phyloP scores from a whole-genome alignment of 2,888 invertebrate genomes.

The Sthenelais limicola region DNA sequence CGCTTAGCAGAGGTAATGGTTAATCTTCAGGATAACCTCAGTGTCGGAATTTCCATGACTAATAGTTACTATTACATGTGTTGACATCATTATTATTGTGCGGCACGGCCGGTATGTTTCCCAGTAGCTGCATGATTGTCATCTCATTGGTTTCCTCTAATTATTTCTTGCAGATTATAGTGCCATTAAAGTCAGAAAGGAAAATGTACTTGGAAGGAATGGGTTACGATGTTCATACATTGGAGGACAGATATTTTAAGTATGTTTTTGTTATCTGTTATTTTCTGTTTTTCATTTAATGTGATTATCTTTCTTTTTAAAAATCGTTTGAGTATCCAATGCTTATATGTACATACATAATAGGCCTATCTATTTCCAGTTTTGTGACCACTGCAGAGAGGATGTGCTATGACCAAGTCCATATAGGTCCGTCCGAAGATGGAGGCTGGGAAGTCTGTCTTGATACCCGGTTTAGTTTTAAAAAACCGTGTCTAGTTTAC shows the following conservation, averaged over 20 bases:
- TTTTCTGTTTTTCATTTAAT: too few species aligned
- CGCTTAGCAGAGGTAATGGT: conserved; percentile 29
- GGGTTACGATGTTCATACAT: conserved; percentile 41
- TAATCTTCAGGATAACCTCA: too few species aligned
- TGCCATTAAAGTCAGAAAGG: conserved; percentile 45
- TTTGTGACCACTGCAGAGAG: conserved; percentile 42
- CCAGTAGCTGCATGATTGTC: too few species aligned
- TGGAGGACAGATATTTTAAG: conserved; percentile 51
- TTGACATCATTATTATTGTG: too few species aligned
- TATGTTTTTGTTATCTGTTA: conserved; percentile 26
- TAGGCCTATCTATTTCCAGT: conserved; percentile 32
- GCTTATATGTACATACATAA: background rate
- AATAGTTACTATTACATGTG: too few species aligned
- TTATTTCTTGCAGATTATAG: conserved; percentile 47
- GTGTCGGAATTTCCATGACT: too few species aligned
- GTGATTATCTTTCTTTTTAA: background rate
- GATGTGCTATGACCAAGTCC: conserved; percentile 49
- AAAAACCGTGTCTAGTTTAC: conserved; percentile 64
- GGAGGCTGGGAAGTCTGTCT: conserved; percentile 71
- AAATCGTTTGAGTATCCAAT: background rate
- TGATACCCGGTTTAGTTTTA: conserved; percentile 60
- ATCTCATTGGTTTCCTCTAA: too few species aligned
- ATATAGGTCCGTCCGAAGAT: conserved; percentile 64
- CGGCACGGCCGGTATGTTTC: too few species aligned
- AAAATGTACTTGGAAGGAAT: conserved; percentile 45